phyloP scores from a whole-genome alignment of 2,113 vertebrate genomes.

The Oriolus oriolus region DNA sequence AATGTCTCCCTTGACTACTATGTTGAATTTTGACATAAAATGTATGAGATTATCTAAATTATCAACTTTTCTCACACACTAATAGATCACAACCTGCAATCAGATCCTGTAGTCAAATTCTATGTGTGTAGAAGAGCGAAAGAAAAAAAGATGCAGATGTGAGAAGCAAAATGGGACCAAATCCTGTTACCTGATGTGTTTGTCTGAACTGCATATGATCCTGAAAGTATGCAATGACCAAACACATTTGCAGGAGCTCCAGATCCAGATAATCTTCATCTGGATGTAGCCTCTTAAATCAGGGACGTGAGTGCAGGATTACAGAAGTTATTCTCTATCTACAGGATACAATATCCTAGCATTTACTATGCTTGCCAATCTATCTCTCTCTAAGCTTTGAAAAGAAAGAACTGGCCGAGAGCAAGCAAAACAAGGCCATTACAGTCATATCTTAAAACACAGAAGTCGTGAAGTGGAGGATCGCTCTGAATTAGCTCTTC shows the following conservation, averaged over 20 bases:
- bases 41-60: background rate
- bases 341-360: background rate
- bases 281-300: background rate
- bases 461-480: background rate
- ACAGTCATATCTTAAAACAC: background rate
- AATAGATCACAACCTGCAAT: background rate
- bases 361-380: background rate
- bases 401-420: background rate
- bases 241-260: background rate
- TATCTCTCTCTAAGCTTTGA: background rate
- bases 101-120: background rate
- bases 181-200: background rate
- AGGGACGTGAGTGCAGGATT: rapidly evolving
- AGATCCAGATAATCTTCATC: background rate
- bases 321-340: background rate
- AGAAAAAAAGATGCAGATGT: background rate
- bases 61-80: background rate
- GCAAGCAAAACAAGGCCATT: background rate
- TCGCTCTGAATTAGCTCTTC: background rate
- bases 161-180: background rate
- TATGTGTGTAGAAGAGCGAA: background rate
- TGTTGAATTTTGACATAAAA: background rate
- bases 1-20: background rate
- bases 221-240: background rate
- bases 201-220: background rate